phyloP scores from a whole-genome alignment of 2,113 vertebrate genomes.

The Oryzias curvinotus region DNA sequence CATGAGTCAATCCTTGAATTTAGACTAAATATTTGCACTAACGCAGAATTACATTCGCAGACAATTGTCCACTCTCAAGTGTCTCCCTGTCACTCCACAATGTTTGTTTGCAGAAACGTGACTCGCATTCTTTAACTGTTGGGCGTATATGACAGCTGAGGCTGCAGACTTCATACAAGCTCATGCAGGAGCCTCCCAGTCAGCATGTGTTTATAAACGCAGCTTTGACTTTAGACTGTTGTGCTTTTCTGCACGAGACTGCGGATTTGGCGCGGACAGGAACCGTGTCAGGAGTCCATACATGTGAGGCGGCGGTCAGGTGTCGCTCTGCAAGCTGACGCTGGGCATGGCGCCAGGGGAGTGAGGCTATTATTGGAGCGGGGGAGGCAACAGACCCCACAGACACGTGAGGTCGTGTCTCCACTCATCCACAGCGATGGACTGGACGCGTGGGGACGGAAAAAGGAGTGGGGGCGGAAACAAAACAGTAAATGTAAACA shows the following conservation, averaged over 20 bases:
- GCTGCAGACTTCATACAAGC: constrained; percentile 16
- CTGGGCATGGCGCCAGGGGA: constrained; percentile 70
- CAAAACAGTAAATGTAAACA: background rate
- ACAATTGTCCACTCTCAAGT: background rate
- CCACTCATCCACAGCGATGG: constrained; percentile 72
- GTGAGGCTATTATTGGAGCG: constrained; percentile 77
- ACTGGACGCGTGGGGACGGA: constrained; percentile 27
- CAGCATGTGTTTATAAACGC: constrained; percentile 55
- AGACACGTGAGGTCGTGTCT: constrained; percentile 76
- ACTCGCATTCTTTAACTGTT: constrained; percentile 34
- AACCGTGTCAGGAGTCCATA: constrained; percentile 76
- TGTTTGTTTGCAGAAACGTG: constrained; percentile 50
- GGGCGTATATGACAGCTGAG: constrained; percentile 14
- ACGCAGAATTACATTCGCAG: background rate
- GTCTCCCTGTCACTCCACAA: background rate
- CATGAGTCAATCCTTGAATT: background rate
- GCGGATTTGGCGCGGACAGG: constrained; percentile 64
- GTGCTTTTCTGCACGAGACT: constrained; percentile 64
- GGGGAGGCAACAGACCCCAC: constrained; percentile 67
- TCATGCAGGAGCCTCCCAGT: constrained; percentile 23
- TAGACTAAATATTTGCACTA: background rate
- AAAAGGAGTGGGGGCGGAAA: background rate
- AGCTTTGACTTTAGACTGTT: constrained; percentile 42
- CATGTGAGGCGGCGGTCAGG: constrained; percentile 82
- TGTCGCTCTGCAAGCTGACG: constrained; percentile 70